A percentile compares a stretch with the other conserved stretches of the same genome.
phyloP scores from a whole-genome alignment of 2,113 vertebrate species.

The Muntiacus reevesi region DNA sequence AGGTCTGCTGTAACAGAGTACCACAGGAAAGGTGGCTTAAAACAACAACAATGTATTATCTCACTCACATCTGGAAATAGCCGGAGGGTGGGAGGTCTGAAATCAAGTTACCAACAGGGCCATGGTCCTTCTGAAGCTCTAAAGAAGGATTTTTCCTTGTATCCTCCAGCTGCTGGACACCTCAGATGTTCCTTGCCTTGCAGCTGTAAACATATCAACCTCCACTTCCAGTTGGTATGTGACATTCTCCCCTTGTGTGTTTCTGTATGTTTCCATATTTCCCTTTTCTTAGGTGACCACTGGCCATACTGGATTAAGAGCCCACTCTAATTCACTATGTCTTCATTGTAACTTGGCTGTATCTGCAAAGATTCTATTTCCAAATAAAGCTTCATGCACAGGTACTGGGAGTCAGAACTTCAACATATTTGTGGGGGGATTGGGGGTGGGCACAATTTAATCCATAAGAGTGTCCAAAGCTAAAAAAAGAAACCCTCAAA shows the following conservation, averaged over 20 bases:
- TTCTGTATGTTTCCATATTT: background rate
- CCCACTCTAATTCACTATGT: background rate
- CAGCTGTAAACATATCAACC: fast-evolving
- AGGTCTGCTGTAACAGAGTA: background rate
- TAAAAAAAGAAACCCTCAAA: background rate
- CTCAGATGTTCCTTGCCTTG: background rate
- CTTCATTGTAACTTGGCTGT: background rate
- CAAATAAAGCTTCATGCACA: background rate
- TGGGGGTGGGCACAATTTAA: background rate
- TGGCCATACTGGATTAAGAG: background rate
- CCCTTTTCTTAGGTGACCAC: background rate
- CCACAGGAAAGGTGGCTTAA: background rate
- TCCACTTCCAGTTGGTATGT: fast-evolving
- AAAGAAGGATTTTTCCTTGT: too few species aligned
- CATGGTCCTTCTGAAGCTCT: background rate
- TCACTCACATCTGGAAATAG: background rate
- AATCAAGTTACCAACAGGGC: background rate
- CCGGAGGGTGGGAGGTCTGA: background rate
- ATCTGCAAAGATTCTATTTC: background rate
- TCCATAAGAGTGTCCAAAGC: background rate
- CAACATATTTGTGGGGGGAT: background rate
- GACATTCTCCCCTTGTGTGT: background rate
- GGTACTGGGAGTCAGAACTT: background rate
- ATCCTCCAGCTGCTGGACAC: background rate
- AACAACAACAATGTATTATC: background rate